These are phyloP conservation scores for Cydia fagiglandana DNA, from an alignment of 1,140 invertebrate genomes.

Conservation along the genomic window DNA sequence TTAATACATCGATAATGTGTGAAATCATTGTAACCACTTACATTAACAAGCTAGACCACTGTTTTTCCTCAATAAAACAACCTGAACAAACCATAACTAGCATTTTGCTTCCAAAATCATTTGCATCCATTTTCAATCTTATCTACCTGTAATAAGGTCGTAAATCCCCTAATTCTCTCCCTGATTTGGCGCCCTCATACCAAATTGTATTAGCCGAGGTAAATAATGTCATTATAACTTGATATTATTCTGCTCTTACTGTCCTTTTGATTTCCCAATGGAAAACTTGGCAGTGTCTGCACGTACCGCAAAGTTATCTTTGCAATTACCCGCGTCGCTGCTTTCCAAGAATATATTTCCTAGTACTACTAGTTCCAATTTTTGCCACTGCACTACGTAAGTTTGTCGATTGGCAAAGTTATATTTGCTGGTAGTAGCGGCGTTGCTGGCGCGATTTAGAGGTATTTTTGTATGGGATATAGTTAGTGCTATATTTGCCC, in stretches of 20 bases:
- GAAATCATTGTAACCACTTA: too few relatives aligned
- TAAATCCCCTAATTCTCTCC: not conserved
- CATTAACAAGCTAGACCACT: too few relatives aligned
- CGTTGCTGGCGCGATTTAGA: not conserved
- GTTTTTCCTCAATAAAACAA: too few relatives aligned
- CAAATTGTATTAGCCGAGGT: slow-evolving; percentile 3
- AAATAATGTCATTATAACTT: slow-evolving; percentile 17
- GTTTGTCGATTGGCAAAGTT: slow-evolving; percentile 6
- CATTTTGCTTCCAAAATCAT: not conserved
- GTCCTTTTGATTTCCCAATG: slow-evolving; percentile 20
- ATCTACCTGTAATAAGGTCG: not conserved
- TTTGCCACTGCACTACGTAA: not conserved
- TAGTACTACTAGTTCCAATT: not conserved
- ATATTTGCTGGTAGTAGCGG: not conserved
- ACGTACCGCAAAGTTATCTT: not conserved
- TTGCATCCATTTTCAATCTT: not conserved
- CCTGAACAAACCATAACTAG: not conserved
- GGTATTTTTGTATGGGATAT: not conserved
- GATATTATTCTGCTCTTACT: not conserved
- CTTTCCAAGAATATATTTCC: not conserved
- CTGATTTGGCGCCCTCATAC: slow-evolving; percentile 3
- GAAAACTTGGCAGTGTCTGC: slow-evolving; percentile 3
- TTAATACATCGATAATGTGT: too few relatives aligned
- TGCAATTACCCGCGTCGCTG: not conserved
- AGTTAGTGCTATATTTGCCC: not conserved